phyloP scores from a whole-genome alignment of 2,797 vertebrate genomes.

The Helarctos malayanus region DNA sequence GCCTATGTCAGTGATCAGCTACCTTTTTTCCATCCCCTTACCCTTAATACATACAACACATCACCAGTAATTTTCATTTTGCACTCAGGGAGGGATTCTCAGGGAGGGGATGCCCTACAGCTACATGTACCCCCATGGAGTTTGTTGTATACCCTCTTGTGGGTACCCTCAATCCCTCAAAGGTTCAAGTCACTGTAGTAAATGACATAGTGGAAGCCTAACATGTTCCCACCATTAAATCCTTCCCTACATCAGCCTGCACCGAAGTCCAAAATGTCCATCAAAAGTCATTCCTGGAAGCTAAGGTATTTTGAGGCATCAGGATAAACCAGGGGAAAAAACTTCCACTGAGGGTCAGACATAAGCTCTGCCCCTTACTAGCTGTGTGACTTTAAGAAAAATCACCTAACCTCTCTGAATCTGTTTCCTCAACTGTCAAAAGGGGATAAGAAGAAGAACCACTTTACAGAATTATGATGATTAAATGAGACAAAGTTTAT shows the following conservation, averaged over 20 bases:
- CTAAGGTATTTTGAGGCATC: constrained; percentile 10
- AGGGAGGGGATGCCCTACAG: background rate
- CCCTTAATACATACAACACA: background rate
- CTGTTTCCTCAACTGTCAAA: constrained; percentile 26
- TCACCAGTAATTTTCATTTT: background rate
- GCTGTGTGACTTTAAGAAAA: constrained; percentile 37
- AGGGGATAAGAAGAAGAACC: background rate
- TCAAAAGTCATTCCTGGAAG: background rate
- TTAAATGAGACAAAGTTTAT: constrained; percentile 35
- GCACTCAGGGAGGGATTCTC: background rate
- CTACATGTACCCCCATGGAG: background rate
- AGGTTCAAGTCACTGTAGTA: background rate
- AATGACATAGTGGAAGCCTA: background rate
- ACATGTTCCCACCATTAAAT: background rate
- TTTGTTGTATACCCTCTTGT: background rate
- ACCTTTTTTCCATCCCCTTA: background rate
- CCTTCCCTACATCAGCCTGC: background rate
- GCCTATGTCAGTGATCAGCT: background rate
- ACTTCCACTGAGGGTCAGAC: background rate
- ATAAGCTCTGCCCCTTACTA: background rate
- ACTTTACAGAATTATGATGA: constrained; percentile 38
- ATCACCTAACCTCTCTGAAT: background rate
- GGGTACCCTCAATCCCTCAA: background rate
- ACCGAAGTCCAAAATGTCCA: background rate
- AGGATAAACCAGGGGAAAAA: constrained; percentile 12